Evolutionary conservation across 2,113 vertebrate species (phyloP).

Genomic region (Nymphicus hollandicus): DNA sequence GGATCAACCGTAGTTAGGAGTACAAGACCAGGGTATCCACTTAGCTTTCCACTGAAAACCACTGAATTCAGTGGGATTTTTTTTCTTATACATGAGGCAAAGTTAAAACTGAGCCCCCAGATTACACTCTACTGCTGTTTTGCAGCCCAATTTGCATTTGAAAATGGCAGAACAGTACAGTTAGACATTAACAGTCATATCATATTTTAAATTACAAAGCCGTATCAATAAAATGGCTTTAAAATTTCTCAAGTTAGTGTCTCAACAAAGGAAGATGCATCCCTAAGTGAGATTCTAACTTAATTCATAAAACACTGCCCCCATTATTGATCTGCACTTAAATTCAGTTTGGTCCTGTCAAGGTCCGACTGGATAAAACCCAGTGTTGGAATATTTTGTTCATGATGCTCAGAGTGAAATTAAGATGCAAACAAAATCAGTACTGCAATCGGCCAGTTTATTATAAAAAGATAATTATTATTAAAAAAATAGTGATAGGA

Average conservation of each 20-base stretch:
- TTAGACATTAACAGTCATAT: background rate
- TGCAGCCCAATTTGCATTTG: background rate
- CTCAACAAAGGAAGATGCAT: background rate
- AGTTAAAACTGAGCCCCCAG: background rate
- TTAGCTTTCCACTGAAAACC: background rate
- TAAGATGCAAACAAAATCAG: background rate
- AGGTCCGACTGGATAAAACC: background rate
- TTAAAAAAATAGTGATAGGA: background rate
- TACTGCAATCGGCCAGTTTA: background rate
- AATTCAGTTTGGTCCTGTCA: background rate
- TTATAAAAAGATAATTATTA: background rate
- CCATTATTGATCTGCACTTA: background rate
- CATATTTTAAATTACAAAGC: background rate
- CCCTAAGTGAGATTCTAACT: background rate
- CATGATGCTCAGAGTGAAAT: background rate
- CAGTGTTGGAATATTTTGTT: background rate
- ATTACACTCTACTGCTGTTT: background rate
- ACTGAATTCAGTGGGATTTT: background rate
- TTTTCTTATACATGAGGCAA: background rate
- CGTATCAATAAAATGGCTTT: background rate
- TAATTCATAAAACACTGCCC: background rate
- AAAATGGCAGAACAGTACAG: background rate
- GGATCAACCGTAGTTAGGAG: background rate
- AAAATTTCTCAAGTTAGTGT: background rate
- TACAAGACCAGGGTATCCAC: background rate